Evolutionary conservation across 2,888 invertebrate genomes (phyloP).

Genomic region (Argyresthia albistria): DNA sequence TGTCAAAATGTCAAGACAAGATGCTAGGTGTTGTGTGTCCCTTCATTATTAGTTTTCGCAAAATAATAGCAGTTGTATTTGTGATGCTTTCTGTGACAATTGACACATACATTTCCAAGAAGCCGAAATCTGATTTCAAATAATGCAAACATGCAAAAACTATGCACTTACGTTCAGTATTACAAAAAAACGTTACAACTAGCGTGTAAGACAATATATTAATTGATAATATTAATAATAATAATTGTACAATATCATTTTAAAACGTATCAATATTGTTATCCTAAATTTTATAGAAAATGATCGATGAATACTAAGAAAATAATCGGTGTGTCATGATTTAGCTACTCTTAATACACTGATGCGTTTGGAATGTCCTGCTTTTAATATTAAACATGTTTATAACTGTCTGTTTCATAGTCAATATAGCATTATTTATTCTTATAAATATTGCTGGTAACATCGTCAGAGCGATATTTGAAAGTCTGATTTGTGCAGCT

Average conservation of each 20-base stretch:
- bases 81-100: neutral
- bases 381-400: neutral
- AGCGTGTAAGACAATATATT: constrained; percentile 49
- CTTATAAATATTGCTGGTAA: neutral
- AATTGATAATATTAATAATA: constrained; percentile 22
- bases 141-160: neutral
- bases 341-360: constrained; percentile 1
- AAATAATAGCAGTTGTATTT: neutral
- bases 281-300: neutral
- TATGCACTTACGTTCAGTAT: constrained; percentile 2
- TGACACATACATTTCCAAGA: constrained; percentile 28
- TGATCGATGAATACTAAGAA: neutral
- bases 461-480: neutral
- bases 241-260: constrained; percentile 58
- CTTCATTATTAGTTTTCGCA: too few species aligned
- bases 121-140: constrained; percentile 13
- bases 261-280: constrained; percentile 13
- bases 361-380: constrained; percentile 4
- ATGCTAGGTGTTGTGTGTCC: too few species aligned
- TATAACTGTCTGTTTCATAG: neutral
- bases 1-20: too few species aligned
- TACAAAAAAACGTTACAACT: constrained; percentile 38
- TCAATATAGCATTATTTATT: neutral
- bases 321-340: constrained; percentile 3
- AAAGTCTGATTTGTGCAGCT: too few species aligned